Evolutionary conservation across 2,113 vertebrate genomes (phyloP).

Genomic region (Nerophis lumbriciformis): DNA sequence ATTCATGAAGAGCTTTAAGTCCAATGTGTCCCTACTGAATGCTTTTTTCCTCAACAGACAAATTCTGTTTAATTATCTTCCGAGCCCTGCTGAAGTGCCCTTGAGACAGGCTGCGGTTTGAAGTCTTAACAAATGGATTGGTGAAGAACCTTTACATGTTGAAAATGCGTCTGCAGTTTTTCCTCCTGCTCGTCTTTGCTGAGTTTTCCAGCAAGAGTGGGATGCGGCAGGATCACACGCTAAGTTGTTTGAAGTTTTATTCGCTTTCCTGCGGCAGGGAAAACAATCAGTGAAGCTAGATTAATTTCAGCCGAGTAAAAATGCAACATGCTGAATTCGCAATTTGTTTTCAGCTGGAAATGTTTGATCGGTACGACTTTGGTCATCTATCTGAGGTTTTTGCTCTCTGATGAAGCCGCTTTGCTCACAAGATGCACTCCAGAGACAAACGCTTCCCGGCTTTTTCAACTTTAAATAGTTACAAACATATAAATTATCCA

Average conservation of each 20-base stretch:
- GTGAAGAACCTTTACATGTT: constrained; percentile 5
- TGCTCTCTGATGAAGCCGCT: neutral
- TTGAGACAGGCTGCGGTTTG: constrained; percentile 8
- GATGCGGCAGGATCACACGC: neutral
- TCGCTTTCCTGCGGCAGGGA: neutral
- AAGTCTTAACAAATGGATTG: neutral
- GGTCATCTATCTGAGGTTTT: constrained; percentile 1
- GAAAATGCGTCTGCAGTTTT: neutral
- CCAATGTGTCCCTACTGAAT: neutral
- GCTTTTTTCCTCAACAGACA: constrained; percentile 1
- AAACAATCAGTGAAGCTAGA: constrained; percentile 6
- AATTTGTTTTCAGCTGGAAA: constrained; percentile 2
- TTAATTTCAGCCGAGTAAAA: neutral
- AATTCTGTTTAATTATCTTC: constrained; percentile 1
- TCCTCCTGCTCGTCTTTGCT: neutral
- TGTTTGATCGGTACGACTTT: neutral
- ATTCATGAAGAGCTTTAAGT: constrained; percentile 1
- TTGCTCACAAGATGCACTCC: neutral
- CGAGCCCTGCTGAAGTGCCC: constrained; percentile 3
- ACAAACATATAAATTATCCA: neutral
- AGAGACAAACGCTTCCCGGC: neutral
- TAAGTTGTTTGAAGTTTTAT: constrained; percentile 4
- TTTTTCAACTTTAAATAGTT: neutral
- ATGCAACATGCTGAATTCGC: constrained; percentile 5
- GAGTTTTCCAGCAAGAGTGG: neutral